These are phyloP conservation scores for Petroica traversi DNA, from an alignment of 2,113 vertebrate species.

Conservation along the genomic window DNA sequence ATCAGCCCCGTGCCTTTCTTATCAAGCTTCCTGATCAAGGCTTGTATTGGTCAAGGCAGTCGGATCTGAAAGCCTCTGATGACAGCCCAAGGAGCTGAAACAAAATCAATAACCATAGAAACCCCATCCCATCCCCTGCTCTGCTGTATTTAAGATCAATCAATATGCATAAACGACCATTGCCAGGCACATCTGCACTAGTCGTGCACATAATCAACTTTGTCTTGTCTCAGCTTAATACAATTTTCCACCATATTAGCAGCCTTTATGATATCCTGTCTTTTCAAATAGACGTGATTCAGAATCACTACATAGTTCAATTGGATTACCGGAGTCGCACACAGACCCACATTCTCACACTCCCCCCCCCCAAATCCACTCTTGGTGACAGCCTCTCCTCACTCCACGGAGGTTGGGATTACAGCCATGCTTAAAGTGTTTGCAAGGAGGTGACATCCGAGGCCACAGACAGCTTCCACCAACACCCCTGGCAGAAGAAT, in stretches of 20 bases:
- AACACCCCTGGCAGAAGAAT: neutral
- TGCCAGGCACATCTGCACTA: slow-evolving; percentile 47
- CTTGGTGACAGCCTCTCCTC: neutral
- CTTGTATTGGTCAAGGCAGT: neutral
- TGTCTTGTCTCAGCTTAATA: slow-evolving; percentile 67
- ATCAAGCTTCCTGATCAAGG: neutral
- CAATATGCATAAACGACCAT: slow-evolving; percentile 45
- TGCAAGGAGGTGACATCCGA: neutral
- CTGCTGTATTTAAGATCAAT: slow-evolving; percentile 52
- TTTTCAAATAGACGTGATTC: slow-evolving; percentile 53
- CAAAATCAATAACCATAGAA: slow-evolving; percentile 35
- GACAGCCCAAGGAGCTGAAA: slow-evolving; percentile 21
- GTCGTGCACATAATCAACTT: slow-evolving; percentile 59
- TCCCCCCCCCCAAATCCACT: neutral
- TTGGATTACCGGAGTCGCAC: slow-evolving; percentile 33
- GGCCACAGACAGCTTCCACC: neutral
- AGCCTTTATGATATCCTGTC: slow-evolving; percentile 64
- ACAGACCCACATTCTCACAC: neutral
- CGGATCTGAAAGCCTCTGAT: neutral
- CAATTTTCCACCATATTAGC: slow-evolving; percentile 70
- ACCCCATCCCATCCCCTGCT: neutral
- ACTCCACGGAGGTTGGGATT: neutral
- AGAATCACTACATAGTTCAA: slow-evolving; percentile 47
- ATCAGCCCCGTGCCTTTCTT: neutral
- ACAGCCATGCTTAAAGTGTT: neutral